These are phyloP conservation scores for Ibycter americanus DNA, from an alignment of 2,797 vertebrate species.

Conservation along the genomic window DNA sequence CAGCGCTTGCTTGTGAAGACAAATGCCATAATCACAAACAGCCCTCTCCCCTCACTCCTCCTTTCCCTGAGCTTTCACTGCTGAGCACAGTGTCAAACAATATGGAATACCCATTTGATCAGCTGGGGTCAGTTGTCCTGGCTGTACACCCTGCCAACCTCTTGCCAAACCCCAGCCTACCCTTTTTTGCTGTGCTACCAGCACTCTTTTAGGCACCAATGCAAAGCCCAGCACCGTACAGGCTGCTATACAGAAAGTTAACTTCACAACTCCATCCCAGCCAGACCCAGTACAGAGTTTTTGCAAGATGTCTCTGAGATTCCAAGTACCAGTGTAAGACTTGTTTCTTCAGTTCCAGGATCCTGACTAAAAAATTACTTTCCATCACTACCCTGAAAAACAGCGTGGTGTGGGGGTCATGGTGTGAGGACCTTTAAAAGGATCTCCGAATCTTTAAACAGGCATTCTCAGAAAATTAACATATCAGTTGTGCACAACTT, in stretches of 20 bases:
- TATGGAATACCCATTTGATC: not conserved
- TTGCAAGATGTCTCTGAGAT: not conserved
- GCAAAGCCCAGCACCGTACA: fast-evolving
- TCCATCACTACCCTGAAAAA: not conserved
- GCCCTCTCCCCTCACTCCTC: not conserved
- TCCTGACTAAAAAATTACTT: not conserved
- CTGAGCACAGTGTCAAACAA: too few relatives aligned
- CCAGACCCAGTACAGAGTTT: not conserved
- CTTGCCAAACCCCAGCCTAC: not conserved
- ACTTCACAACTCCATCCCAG: fast-evolving
- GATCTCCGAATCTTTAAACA: not conserved
- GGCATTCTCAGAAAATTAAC: not conserved
- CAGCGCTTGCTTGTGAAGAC: not conserved
- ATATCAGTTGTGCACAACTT: not conserved
- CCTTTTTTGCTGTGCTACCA: not conserved
- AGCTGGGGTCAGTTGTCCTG: not conserved
- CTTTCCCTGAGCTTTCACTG: too few relatives aligned
- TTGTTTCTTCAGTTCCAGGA: not conserved
- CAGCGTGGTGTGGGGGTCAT: fast-evolving
- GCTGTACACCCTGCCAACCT: not conserved
- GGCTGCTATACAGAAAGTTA: not conserved
- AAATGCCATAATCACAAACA: not conserved
- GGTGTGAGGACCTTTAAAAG: not conserved
- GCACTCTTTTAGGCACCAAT: not conserved
- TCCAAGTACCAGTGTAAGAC: not conserved